Conservation (phyloP, 2,888 invertebrate genomes). For the Gastrophysa polygoni region DNA sequence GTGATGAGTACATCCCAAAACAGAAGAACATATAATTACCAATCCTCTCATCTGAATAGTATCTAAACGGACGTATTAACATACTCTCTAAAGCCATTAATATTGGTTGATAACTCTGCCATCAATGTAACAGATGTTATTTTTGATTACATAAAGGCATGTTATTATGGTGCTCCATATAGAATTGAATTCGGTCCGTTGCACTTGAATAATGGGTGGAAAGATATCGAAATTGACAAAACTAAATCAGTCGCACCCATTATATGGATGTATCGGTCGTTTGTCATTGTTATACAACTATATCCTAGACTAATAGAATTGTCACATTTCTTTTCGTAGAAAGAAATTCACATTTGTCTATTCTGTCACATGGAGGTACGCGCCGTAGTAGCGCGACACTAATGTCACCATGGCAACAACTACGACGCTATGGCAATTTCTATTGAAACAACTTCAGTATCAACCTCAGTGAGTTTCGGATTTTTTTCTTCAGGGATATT, state of each 20-base stretch:
- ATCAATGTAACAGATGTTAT: not conserved
- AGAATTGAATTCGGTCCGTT: not conserved
- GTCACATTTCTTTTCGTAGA: no score
- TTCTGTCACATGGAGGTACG: no score
- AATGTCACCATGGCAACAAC: no score
- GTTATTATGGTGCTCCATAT: not conserved
- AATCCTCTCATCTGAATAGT: not conserved
- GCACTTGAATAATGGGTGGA: not conserved
- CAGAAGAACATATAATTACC: not conserved
- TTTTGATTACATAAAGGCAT: not conserved
- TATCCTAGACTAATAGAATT: not conserved
- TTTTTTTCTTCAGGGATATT: no score
- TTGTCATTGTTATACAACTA: not conserved
- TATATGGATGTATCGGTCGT: not conserved
- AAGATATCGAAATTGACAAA: conserved; percentile 24
- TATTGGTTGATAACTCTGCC: not conserved
- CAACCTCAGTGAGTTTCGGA: no score
- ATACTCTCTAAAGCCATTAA: conserved; percentile 1
- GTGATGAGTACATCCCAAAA: not conserved
- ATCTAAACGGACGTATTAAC: not conserved
- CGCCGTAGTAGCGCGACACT: no score
- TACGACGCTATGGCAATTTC: no score
- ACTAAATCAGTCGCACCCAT: conserved; percentile 8
- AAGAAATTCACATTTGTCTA: no score
- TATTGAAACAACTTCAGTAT: no score